A percentile compares a stretch with the other conserved stretches of the same genome.
phyloP scores from a whole-genome alignment of 2,113 vertebrate genomes.

The Neoarius graeffei region DNA sequence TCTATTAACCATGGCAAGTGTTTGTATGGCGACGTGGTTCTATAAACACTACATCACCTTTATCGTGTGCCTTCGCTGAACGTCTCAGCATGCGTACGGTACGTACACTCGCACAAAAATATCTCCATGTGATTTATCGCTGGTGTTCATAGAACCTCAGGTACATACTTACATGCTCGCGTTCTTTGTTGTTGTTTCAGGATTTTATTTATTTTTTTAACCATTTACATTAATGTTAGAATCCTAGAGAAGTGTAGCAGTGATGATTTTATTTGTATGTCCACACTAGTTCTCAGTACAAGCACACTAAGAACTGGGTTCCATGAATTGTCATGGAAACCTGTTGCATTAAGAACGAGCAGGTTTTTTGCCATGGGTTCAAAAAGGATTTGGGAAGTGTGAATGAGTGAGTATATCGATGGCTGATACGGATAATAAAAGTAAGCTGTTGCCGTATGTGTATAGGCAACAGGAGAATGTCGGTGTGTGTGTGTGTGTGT shows the following conservation, averaged over 20 bases:
- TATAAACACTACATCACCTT: background rate
- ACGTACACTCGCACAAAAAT: background rate
- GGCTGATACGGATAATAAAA: background rate
- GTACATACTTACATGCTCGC: background rate
- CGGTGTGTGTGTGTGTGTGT: background rate
- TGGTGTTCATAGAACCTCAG: background rate
- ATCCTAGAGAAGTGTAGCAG: background rate
- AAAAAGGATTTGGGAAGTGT: background rate
- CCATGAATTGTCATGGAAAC: background rate
- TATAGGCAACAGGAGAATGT: background rate
- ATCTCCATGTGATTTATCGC: background rate
- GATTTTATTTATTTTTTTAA: background rate
- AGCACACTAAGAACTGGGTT: slow-evolving; percentile 10
- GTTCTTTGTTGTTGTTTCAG: background rate
- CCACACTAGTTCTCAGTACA: background rate
- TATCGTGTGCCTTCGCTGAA: background rate
- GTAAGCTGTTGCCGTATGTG: background rate
- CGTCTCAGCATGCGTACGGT: background rate
- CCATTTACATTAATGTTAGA: background rate
- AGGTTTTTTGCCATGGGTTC: slow-evolving; percentile 6
- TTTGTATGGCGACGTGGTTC: background rate
- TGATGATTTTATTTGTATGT: background rate
- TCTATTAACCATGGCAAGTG: background rate
- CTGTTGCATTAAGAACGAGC: background rate
- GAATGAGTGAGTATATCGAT: background rate